These are phyloP conservation scores for Thaleichthys pacificus DNA, from an alignment of 2,797 vertebrate genomes.

Conservation along the genomic window DNA sequence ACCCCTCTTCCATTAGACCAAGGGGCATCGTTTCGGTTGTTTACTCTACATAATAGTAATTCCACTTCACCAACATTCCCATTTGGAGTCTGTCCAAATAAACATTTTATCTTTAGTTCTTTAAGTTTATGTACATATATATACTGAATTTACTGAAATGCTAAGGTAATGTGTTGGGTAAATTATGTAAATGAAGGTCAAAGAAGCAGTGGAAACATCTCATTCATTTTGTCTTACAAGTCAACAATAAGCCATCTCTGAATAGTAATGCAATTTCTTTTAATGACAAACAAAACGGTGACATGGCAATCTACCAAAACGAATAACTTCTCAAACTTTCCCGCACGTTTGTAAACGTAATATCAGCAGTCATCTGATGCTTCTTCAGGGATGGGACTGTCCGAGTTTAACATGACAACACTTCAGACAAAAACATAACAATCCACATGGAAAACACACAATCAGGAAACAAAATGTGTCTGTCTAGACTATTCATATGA, in stretches of 20 bases:
- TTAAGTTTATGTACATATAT: slow-evolving; percentile 40
- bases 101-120: slow-evolving; percentile 9
- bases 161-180: neutral
- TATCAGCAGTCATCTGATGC: neutral
- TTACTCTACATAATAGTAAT: no score
- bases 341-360: slow-evolving; percentile 16
- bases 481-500: neutral
- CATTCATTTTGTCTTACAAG: neutral
- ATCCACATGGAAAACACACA: neutral
- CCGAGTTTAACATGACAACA: neutral
- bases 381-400: neutral
- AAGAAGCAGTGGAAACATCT: neutral
- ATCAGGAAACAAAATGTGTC: slow-evolving; percentile 5
- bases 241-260: neutral
- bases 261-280: slow-evolving; percentile 34
- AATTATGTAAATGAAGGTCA: neutral
- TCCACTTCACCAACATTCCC: neutral
- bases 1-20: no score
- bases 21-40: no score
- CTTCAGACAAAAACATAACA: neutral
- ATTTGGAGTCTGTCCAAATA: slow-evolving; percentile 7
- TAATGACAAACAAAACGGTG: slow-evolving; percentile 29
- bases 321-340: neutral
- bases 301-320: slow-evolving; percentile 2
- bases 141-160: neutral